Conservation (phyloP, 2,888 invertebrate species). For the Xestobium rufovillosum region DNA sequence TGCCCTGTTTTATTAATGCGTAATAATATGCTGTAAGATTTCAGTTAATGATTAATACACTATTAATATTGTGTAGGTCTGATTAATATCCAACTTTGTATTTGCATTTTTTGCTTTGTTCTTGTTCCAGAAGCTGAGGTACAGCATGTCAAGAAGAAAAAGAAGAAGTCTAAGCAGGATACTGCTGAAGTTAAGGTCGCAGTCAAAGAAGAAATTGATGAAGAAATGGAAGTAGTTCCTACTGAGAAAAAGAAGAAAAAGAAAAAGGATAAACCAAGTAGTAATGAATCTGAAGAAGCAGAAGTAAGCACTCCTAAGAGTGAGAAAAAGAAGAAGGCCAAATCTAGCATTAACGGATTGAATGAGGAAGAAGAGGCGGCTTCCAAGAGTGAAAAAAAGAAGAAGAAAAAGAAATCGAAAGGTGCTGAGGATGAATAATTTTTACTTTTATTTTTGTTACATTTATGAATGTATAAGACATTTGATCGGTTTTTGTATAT, state of each 20-base stretch:
- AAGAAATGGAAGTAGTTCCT: constrained; percentile 17
- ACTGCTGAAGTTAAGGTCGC: too few relatives aligned
- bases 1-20: too few relatives aligned
- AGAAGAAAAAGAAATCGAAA: constrained; percentile 29
- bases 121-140: too few relatives aligned
- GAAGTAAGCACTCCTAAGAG: constrained; percentile 26
- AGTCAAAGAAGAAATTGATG: constrained; percentile 13
- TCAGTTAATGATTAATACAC: too few relatives aligned
- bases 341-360: constrained; percentile 24
- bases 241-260: constrained; percentile 42
- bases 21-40: too few relatives aligned
- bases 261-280: constrained; percentile 26
- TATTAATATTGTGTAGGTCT: too few relatives aligned
- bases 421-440: constrained; percentile 16
- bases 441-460: too few relatives aligned
- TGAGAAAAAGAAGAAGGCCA: constrained; percentile 30
- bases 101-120: too few relatives aligned
- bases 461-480: too few relatives aligned
- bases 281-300: constrained; percentile 26
- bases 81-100: too few relatives aligned
- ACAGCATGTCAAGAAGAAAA: constrained; percentile 32
- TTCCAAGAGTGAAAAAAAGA: constrained; percentile 24
- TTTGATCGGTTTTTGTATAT: too few relatives aligned
- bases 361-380: constrained; percentile 25
- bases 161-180: constrained; percentile 30